These are phyloP conservation scores for Girardinichthys multiradiatus DNA, from an alignment of 2,113 vertebrate species.

Conservation along the genomic window DNA sequence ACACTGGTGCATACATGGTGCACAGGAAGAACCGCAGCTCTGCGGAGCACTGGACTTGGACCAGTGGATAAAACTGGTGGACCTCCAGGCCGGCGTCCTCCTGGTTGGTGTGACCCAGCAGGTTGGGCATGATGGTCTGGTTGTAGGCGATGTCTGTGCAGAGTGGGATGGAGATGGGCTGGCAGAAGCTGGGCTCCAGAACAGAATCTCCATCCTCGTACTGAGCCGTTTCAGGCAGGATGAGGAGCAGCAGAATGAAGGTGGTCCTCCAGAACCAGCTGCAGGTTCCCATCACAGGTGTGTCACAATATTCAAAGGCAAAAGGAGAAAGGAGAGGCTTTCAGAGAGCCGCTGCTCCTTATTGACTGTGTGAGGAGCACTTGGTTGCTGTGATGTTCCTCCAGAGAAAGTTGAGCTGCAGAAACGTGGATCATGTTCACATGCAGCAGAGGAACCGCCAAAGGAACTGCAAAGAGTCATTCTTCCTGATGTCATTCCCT, in stretches of 20 bases:
- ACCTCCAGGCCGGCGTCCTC: slow-evolving; percentile 90
- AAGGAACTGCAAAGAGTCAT: not conserved
- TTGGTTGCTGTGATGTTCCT: not conserved
- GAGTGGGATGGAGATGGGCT: slow-evolving; percentile 56
- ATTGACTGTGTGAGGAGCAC: not conserved
- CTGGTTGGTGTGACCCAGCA: slow-evolving; percentile 88
- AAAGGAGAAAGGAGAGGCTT: not conserved
- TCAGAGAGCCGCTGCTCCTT: not conserved
- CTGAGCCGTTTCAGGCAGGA: slow-evolving; percentile 61
- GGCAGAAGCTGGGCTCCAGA: slow-evolving; percentile 84
- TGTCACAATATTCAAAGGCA: slow-evolving; percentile 14
- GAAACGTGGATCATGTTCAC: too few relatives aligned
- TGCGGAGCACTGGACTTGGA: slow-evolving; percentile 45
- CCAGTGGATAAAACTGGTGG: slow-evolving; percentile 81
- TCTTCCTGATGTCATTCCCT: not conserved
- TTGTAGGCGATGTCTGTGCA: slow-evolving; percentile 87
- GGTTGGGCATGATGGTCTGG: slow-evolving; percentile 90
- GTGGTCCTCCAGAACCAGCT: slow-evolving; percentile 8
- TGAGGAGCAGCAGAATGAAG: slow-evolving; percentile 38
- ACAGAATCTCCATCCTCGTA: slow-evolving; percentile 83
- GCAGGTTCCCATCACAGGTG: slow-evolving; percentile 45
- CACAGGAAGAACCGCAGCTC: slow-evolving; percentile 76
- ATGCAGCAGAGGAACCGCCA: too few relatives aligned
- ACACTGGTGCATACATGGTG: slow-evolving; percentile 89
- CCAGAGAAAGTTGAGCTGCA: not conserved